Conservation (phyloP, 1,140 invertebrate species). For the Parapsyche elsis region DNA sequence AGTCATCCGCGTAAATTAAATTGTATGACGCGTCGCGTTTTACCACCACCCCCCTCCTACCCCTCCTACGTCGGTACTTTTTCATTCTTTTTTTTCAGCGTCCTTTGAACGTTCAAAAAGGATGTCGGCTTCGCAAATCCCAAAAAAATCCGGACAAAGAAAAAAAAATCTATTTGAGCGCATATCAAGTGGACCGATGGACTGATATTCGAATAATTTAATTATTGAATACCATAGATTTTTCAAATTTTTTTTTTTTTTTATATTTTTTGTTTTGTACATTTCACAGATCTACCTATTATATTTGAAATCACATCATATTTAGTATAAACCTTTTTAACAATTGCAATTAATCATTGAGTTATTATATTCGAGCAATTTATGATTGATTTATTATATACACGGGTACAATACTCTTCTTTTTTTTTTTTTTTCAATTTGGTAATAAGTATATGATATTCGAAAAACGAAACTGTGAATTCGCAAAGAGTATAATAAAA, state of each 20-base stretch:
- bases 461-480: conserved; percentile 24
- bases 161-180: conserved; percentile 35
- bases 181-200: conserved; percentile 25
- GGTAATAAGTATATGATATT: no score
- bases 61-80: not conserved
- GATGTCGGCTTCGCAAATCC: not conserved
- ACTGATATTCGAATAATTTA: not conserved
- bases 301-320: no score
- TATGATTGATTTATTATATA: no score
- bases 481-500: conserved; percentile 15
- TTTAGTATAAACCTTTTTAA: no score
- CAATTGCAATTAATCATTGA: no score
- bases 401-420: no score
- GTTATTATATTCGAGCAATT: no score
- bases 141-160: not conserved
- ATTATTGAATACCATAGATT: conserved; percentile 2
- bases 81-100: not conserved
- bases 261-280: no score
- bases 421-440: no score
- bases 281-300: no score
- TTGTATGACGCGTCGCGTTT: conserved; percentile 40
- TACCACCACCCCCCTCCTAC: not conserved
- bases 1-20: conserved; percentile 48
- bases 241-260: no score
- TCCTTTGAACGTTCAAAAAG: not conserved